Conservation (phyloP, 2,888 invertebrate species). For the Xanthia togata region DNA sequence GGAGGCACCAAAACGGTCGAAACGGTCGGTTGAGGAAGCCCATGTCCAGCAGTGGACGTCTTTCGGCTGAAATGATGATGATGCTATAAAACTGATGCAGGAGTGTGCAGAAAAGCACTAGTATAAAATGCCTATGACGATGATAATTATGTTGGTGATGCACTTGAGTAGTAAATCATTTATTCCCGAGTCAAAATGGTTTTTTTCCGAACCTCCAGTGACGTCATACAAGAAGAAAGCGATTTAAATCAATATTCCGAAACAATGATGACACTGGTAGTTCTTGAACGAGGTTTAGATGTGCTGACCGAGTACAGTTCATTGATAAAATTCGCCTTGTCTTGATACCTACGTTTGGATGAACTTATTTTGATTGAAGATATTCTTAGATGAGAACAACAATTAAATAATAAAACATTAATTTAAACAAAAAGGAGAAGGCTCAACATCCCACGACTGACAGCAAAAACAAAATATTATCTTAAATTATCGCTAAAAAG, state of each 20-base stretch:
- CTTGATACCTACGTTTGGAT: not conserved
- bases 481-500: too few species aligned
- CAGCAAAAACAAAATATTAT: too few species aligned
- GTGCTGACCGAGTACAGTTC: not conserved
- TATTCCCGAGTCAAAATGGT: not conserved
- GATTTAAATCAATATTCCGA: not conserved
- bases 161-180: not conserved
- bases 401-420: too few species aligned
- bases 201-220: not conserved
- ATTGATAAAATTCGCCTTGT: not conserved
- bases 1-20: too few species aligned
- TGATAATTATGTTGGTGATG: not conserved
- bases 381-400: too few species aligned
- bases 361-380: not conserved
- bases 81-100: not conserved
- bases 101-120: not conserved
- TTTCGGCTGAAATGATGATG: too few species aligned
- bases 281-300: not conserved
- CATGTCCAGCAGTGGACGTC: too few species aligned
- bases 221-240: not conserved
- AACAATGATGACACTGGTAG: not conserved
- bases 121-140: not conserved
- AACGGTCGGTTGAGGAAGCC: too few species aligned
- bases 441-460: too few species aligned
- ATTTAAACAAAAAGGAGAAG: too few species aligned